Evolutionary conservation across 2,113 vertebrate genomes (phyloP), one percentile per base, ranked within the genome.

Genomic region (Excalfactoria chinensis): DNA sequence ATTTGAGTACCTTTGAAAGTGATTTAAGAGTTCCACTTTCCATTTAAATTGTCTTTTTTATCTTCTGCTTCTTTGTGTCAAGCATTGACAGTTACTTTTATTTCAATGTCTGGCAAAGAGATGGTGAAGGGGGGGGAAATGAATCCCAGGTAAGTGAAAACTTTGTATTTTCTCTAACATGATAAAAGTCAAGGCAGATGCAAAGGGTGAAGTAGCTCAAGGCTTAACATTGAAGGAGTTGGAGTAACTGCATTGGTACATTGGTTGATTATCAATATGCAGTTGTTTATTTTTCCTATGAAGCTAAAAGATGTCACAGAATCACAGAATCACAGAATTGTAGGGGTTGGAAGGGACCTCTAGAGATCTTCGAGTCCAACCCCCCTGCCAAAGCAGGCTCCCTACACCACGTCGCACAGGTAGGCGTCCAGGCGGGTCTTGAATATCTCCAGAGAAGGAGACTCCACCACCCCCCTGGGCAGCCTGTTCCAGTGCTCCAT

Each of bases 21-120:
- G 0, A 71, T 56, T 89, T 70, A 85, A 66, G 64, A 46, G 63
- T 71, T 94, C 60, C 46, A 77, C 26, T 91, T 94, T 67, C 37
- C 60, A 83, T 84, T 79, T 77, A 83, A 64, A 85, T 91, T 60
- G 83, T 91, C 66, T 59, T 75, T 75, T 80, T 63, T 51, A 58
- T 90, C 84, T 93, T 91, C 44, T 49, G 25, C 43, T 89, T 76
- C 86, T 89, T 93, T 78, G 55, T 79, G 76, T 83, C 51, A 88
- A 88, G 68, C 34, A 64, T 13, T 76, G 63, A 90, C 21, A 92
- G 91, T 73, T 89, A 84, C 69, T 95, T 88, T 82, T 84, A 82
- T 87, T 95, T 94, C 81, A 86, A 26, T 49, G 40, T 69, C 71
- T 88, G 37, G 70, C 13, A 81, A 85, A 88, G n/a, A 73, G 32